Conservation (phyloP, 2,888 invertebrate species). For the Fabriciana adippe region DNA sequence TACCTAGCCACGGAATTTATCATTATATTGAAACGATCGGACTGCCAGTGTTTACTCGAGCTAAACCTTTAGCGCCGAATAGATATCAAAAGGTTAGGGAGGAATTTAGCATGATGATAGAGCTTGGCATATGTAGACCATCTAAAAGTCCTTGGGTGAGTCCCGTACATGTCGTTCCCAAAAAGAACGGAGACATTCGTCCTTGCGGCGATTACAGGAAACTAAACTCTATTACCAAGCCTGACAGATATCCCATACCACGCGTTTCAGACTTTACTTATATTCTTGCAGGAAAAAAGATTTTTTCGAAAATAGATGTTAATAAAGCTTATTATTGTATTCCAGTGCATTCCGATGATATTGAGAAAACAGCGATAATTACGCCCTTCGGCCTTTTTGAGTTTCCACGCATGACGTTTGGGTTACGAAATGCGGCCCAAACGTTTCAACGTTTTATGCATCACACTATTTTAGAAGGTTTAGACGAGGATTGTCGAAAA, state of each 20-base stretch:
- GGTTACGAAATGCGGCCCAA: slow-evolving; percentile 12
- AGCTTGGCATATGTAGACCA: slow-evolving; percentile 20
- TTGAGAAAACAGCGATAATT: slow-evolving; percentile 32
- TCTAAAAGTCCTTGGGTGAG: slow-evolving; percentile 24
- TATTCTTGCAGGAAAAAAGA: slow-evolving; percentile 10
- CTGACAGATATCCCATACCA: slow-evolving; percentile 6
- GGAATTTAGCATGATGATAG: slow-evolving; percentile 23
- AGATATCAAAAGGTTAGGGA: neutral
- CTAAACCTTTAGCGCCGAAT: too few species aligned
- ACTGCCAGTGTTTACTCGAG: too few species aligned
- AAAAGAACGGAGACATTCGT: slow-evolving; percentile 17
- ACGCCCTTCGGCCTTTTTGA: slow-evolving; percentile 18
- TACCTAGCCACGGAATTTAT: too few species aligned
- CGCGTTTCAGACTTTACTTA: slow-evolving; percentile 1
- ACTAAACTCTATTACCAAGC: neutral
- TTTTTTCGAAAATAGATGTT: slow-evolving; percentile 33
- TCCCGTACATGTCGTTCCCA: slow-evolving; percentile 19
- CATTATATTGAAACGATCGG: too few species aligned
- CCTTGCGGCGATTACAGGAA: slow-evolving; percentile 18
- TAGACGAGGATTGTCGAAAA: slow-evolving; percentile 32
- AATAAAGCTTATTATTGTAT: slow-evolving; percentile 31
- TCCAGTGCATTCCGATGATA: neutral
- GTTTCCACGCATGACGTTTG: slow-evolving; percentile 21
- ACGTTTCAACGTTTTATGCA: slow-evolving; percentile 27
- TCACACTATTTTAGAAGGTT: slow-evolving; percentile 23